A percentile compares a stretch with the other conserved stretches of the same genome.
Evolutionary conservation across 2,113 vertebrate genomes (phyloP).

Genomic region (Callithrix jacchus): DNA sequence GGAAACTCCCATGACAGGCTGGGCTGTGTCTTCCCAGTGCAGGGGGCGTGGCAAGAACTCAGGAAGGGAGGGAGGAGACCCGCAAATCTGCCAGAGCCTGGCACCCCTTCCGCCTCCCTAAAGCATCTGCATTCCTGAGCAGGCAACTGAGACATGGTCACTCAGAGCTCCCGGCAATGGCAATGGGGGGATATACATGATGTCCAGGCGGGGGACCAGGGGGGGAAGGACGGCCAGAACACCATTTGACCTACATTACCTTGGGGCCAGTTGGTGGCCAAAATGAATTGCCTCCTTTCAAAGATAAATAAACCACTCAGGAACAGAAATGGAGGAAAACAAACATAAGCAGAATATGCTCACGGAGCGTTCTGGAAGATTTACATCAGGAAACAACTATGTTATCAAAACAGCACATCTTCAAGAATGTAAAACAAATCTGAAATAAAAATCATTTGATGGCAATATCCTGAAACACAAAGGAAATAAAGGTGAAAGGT

Average conservation of each 20-base stretch:
- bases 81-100: not conserved
- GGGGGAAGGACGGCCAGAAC: accelerated
- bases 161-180: accelerated
- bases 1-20: accelerated
- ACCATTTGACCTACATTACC: accelerated
- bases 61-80: not conserved
- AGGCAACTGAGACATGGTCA: accelerated
- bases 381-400: not conserved
- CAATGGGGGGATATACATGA: accelerated
- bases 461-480: not conserved
- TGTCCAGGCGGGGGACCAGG: accelerated
- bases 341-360: no score
- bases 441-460: not conserved
- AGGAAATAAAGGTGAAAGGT: not conserved
- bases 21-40: not conserved
- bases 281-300: not conserved
- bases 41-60: accelerated
- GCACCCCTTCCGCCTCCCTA: no score
- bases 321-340: not conserved
- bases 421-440: not conserved
- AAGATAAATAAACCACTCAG: not conserved
- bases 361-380: not conserved
- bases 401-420: not conserved
- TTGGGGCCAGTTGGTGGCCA: not conserved
- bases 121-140: no score